Percentiles rank a stretch among this genome's conserved stretches.
phyloP scores from a whole-genome alignment of 92 coral and sea anemone genomes.

The Palythoa grandiflora region DNA sequence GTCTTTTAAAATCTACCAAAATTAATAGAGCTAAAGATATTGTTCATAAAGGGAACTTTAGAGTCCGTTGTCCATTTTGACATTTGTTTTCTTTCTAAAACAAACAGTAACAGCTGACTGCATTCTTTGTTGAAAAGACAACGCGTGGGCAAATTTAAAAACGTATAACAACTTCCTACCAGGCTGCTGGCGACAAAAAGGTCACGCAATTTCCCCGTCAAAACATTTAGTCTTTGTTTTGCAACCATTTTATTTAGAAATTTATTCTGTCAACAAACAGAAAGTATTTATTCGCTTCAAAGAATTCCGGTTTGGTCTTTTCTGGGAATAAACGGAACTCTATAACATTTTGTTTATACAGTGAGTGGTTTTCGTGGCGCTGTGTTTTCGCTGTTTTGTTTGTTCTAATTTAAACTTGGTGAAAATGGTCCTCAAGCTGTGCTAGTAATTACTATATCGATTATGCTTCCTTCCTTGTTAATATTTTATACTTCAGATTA shows the following conservation, averaged over 20 bases:
- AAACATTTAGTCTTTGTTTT: background rate
- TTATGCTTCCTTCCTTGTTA: no score
- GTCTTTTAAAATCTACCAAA: background rate
- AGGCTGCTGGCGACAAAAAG: background rate
- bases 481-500: no score
- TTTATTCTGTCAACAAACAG: background rate
- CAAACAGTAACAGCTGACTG: background rate
- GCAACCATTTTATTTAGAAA: background rate
- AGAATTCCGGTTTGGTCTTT: no score
- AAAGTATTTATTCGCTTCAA: no score
- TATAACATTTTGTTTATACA: no score
- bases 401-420: no score
- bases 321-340: no score
- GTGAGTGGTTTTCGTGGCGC: no score
- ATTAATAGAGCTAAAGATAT: background rate
- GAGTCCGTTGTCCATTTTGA: background rate
- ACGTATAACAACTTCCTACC: background rate
- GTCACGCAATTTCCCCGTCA: constrained; percentile 16
- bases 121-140: background rate
- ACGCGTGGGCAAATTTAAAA: background rate
- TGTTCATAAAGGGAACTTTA: background rate
- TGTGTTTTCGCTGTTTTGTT: no score
- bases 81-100: background rate
- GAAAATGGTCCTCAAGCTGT: no score
- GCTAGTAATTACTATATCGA: no score